phyloP scores from a whole-genome alignment of 2,888 invertebrate species.

The Unio pictorum region DNA sequence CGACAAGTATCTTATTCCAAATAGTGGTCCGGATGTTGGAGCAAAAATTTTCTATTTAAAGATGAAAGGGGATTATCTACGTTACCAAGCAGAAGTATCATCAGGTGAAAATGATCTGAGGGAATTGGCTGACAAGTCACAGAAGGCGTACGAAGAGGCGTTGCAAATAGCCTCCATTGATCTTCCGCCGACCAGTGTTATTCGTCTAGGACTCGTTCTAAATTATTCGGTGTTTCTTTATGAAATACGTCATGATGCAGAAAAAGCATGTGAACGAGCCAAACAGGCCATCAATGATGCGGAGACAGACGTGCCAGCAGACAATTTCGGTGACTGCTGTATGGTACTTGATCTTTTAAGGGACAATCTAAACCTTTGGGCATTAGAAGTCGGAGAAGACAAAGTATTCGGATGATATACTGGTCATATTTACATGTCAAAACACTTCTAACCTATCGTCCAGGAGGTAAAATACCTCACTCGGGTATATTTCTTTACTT shows the following conservation, averaged over 20 bases:
- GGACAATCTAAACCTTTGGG: slow-evolving; percentile 84
- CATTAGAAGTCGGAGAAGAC: slow-evolving; percentile 85
- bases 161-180: slow-evolving; percentile 98
- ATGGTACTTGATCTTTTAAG: slow-evolving; percentile 98
- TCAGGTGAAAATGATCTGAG: slow-evolving; percentile 84
- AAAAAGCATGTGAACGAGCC: slow-evolving; percentile 98
- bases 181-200: slow-evolving; percentile 99
- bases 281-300: slow-evolving; percentile 99
- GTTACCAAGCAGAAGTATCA: slow-evolving; percentile 99
- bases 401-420: slow-evolving; percentile 1
- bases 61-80: slow-evolving; percentile 99
- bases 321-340: slow-evolving; percentile 99
- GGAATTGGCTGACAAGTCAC: slow-evolving; percentile 82
- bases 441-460: too few species aligned
- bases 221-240: slow-evolving; percentile 99
- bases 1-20: slow-evolving; percentile 98
- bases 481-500: too few species aligned
- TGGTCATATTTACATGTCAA: too few species aligned
- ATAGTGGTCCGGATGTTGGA: slow-evolving; percentile 83
- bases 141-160: slow-evolving; percentile 98
- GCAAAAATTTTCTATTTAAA: slow-evolving; percentile 99
- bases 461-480: too few species aligned
- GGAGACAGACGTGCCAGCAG: slow-evolving; percentile 98
- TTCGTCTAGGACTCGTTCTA: slow-evolving; percentile 97
- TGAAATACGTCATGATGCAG: slow-evolving; percentile 99